Evolutionary conservation across 2,888 invertebrate species (phyloP).

Genomic region (Scelioninae gen. 1): DNA sequence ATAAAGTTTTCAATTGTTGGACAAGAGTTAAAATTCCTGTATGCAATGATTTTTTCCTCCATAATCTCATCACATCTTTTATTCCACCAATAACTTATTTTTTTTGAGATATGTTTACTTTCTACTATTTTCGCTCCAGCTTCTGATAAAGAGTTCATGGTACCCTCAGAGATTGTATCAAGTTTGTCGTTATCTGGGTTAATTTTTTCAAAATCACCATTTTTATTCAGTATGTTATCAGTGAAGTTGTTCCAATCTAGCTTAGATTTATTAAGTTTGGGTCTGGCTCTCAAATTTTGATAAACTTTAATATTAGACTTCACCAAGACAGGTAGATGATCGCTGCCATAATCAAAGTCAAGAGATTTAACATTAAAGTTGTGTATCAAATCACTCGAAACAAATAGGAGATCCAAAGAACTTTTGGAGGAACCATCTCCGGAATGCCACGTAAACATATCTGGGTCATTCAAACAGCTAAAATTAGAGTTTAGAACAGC

Average conservation of each 20-base stretch:
- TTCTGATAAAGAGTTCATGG: no score
- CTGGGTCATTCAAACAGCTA: conserved; percentile 28
- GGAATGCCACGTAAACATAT: conserved; percentile 12
- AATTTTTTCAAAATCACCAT: no score
- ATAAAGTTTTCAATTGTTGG: neutral
- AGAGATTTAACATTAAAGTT: conserved; percentile 1
- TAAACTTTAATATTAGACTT: neutral
- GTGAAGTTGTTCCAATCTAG: neutral
- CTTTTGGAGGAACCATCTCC: conserved; percentile 1
- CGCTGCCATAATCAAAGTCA: conserved; percentile 27
- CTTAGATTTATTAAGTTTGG: neutral
- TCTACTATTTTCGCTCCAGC: no score
- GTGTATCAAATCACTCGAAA: conserved; percentile 13
- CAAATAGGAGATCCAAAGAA: conserved; percentile 15
- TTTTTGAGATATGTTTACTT: no score
- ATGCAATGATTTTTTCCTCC: conserved; percentile 10
- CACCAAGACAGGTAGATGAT: conserved; percentile 20
- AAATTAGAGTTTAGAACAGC: conserved; percentile 11
- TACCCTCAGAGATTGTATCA: no score
- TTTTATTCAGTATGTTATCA: no score
- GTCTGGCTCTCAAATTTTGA: neutral
- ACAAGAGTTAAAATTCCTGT: neutral
- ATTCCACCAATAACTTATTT: neutral
- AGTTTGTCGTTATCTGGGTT: no score
- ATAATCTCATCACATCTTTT: conserved; percentile 4